These are phyloP conservation scores for Diorhabda sublineata DNA, from an alignment of 1,140 invertebrate genomes.

Conservation along the genomic window DNA sequence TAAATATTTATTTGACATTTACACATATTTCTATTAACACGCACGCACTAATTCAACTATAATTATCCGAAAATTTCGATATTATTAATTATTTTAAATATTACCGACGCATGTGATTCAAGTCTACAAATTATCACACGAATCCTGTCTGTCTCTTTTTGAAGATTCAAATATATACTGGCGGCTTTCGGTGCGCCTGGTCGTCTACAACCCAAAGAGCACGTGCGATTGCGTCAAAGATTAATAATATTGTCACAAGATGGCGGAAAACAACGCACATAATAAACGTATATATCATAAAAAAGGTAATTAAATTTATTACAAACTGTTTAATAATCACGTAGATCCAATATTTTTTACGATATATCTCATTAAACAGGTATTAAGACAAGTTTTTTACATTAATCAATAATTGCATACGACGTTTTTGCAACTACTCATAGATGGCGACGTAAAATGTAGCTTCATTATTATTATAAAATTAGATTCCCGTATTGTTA, in stretches of 20 bases:
- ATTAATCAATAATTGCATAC: no score
- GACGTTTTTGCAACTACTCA: no score
- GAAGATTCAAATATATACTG: conserved; percentile 20
- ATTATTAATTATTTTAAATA: conserved; percentile 31
- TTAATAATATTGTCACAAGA: background rate
- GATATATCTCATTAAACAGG: no score
- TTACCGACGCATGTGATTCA: conserved; percentile 31
- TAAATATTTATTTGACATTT: background rate
- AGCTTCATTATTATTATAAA: no score
- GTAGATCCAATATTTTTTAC: no score
- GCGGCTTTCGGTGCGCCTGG: conserved; percentile 17
- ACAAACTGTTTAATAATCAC: no score
- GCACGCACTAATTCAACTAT: background rate
- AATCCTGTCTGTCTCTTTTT: conserved; percentile 10
- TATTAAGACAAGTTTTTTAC: no score
- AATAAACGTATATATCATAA: no score
- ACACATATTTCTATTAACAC: background rate
- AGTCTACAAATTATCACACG: background rate
- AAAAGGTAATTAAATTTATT: no score
- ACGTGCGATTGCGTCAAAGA: conserved; percentile 23
- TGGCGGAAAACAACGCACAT: background rate
- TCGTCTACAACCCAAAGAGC: conserved; percentile 15
- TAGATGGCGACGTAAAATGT: no score
- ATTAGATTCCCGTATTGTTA: no score
- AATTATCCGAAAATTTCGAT: conserved; percentile 11